These are phyloP conservation scores for Pontoporia blainvillei DNA, from an alignment of 2,113 vertebrate species.

Conservation along the genomic window DNA sequence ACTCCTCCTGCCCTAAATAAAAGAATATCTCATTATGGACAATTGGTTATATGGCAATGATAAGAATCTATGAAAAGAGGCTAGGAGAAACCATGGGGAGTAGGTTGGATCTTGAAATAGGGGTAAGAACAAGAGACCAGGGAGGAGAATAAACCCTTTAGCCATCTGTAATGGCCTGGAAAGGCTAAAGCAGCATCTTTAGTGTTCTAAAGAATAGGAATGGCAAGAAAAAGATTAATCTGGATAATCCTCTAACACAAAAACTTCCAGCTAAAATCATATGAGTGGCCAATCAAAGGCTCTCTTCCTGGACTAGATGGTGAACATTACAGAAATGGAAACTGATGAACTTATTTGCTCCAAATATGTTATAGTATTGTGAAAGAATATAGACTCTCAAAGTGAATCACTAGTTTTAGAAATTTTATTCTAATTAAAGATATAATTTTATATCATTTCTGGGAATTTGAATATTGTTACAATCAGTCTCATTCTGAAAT, in stretches of 20 bases:
- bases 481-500: conserved; percentile 34
- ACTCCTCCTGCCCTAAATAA: background rate
- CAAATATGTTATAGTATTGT: background rate
- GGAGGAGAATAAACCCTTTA: background rate
- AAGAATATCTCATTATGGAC: background rate
- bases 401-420: background rate
- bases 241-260: background rate
- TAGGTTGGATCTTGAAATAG: background rate
- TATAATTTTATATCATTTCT: background rate
- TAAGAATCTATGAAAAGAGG: background rate
- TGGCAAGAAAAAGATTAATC: conserved; percentile 20
- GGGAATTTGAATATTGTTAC: background rate
- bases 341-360: background rate
- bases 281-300: background rate
- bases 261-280: background rate
- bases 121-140: background rate
- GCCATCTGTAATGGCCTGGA: background rate
- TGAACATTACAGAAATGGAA: background rate
- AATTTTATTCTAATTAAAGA: background rate
- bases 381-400: background rate
- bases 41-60: background rate
- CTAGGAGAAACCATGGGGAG: background rate
- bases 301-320: background rate
- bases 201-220: background rate
- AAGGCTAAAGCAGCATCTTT: background rate